Base-by-base conservation (phyloP, 2,113 vertebrate species). In the Xenus cinereus region DNA sequence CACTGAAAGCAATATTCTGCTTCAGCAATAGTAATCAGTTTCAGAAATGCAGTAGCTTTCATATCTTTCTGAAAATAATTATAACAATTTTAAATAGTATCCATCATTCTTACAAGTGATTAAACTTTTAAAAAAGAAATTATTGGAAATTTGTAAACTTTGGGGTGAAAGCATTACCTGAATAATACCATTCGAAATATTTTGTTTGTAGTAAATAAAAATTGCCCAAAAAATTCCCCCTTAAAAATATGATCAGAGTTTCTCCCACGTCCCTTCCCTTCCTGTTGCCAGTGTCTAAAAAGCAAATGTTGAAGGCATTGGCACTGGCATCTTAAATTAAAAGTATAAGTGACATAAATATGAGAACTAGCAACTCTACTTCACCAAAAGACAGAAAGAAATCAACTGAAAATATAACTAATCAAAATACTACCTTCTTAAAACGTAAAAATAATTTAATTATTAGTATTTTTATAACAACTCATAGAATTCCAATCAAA, bases 401-500 rank as follows among this genome's bases (percentile, higher is more conserved):
- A 62, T 21, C 5, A 77, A 67, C 50, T 50, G 79, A 48, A 74
- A 43, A 85, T 84, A 48, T 45, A 90, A 64, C 4, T 75, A 81
- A 64, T 21, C 19, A 50, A 66, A 95, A 73, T 62, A 68, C 46
- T 81, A 54, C 9, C 17, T 14, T 63, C 21, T 64, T 74, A 35
- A 84, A 56, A 72, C 5, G 69, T 37, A 10, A 69, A 67, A 30
- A 32, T 2, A 7, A n/a, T 56, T 35, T 72, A 57, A 71, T 82
- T 64, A 50, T 26, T 69, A 32, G 18, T 69, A 3, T 59, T 84
- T 93, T 79, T 89, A 51, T 68, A 83, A 75, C 50, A 77, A 27
- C 35, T 80, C 62, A 69, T 24, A 83, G 63, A 90, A 93, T 94
- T 93, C 33, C 62, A 74, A 60, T 85, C 79, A 88, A 72, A 94